Base-by-base conservation (phyloP, 2,113 vertebrate genomes). In the Cryptoleucopteryx plumbea region DNA sequence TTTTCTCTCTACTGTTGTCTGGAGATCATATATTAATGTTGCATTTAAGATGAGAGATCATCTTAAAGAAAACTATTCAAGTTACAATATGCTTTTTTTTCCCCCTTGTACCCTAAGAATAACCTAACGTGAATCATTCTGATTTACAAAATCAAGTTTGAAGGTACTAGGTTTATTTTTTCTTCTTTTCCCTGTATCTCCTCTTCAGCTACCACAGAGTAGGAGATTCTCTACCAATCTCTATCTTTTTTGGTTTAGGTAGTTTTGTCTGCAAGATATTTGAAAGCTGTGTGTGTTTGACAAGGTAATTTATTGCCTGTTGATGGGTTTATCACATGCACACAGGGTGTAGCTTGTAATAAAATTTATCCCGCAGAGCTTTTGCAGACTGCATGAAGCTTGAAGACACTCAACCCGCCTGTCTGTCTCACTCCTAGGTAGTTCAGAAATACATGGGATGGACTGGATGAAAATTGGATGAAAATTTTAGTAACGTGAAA, bases 151-250 rank as follows among this genome's bases (percentile, higher is more conserved):
- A 48, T 85, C 0, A 23, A 4, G 3, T 85, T 85, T 25, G 27
- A 70, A 70, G 27, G 5, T 48, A 61, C 4, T 48, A 73, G 4
- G 5, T 40, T 34, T 77, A 13, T 32, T 36, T 79, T 31, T 59
- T 34, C 1, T 38, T 50, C 25, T n/a, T 47, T 15, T 7, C 2
- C 11, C 7, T 0, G 0, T 19, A 34, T 27, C 13, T 67, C 7
- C 11, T 53, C 18, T 83, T 63, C 27, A 50, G 20, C 11, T 93
- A 27, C 12, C 12, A 48, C 11, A 14, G 27, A 38, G 16, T n/a
- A n/a, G 34, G 10, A 43, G 13, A 34, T 83, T 86, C n/a, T 15
- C 4, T 82, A 36, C 3, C 22, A 50, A 8, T 48, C 4, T 79
- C 22, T 50, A 1, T 72, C 5, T 40, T n/a, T 84, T 67, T 59